Evolutionary conservation across 2,888 invertebrate species (phyloP).

Genomic region (Nomada flava): DNA sequence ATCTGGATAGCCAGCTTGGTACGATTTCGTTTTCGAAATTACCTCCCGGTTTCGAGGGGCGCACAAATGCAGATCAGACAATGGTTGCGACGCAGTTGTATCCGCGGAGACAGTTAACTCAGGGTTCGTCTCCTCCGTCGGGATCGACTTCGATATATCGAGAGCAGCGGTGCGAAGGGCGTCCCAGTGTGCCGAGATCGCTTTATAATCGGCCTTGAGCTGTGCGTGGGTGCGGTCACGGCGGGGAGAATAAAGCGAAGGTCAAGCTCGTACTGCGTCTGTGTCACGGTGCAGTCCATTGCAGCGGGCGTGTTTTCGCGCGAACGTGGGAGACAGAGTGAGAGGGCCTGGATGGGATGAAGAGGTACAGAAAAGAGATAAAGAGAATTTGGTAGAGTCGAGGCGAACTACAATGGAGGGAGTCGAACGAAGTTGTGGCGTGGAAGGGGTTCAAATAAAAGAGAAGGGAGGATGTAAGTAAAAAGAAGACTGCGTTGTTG

Average conservation of each 20-base stretch:
- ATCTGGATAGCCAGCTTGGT: no score
- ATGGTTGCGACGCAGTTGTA: neutral
- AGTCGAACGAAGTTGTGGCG: neutral
- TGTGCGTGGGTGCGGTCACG: slow-evolving; percentile 72
- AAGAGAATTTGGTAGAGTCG: slow-evolving; percentile 8
- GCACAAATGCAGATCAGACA: neutral
- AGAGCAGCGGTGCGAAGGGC: slow-evolving; percentile 47
- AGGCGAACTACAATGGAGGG: slow-evolving; percentile 43
- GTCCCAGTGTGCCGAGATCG: slow-evolving; percentile 50
- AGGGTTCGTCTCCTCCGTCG: neutral
- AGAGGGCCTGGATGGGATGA: neutral
- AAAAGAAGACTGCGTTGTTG: slow-evolving; percentile 35
- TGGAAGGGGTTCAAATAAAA: slow-evolving; percentile 48
- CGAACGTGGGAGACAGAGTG: slow-evolving; percentile 7
- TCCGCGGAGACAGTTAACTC: no score
- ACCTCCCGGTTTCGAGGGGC: no score
- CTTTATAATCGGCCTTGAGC: slow-evolving; percentile 60
- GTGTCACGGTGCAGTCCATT: slow-evolving; percentile 55
- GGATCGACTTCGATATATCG: slow-evolving; percentile 10
- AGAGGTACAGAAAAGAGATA: neutral
- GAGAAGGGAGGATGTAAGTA: slow-evolving; percentile 41
- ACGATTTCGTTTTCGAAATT: no score
- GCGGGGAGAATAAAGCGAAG: slow-evolving; percentile 73
- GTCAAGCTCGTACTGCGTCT: slow-evolving; percentile 74
- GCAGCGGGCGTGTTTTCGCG: slow-evolving; percentile 34